Percentiles rank a stretch among this genome's conserved stretches.
phyloP scores from a whole-genome alignment of 2,113 vertebrate genomes.

The Mormyrus lacerda region DNA sequence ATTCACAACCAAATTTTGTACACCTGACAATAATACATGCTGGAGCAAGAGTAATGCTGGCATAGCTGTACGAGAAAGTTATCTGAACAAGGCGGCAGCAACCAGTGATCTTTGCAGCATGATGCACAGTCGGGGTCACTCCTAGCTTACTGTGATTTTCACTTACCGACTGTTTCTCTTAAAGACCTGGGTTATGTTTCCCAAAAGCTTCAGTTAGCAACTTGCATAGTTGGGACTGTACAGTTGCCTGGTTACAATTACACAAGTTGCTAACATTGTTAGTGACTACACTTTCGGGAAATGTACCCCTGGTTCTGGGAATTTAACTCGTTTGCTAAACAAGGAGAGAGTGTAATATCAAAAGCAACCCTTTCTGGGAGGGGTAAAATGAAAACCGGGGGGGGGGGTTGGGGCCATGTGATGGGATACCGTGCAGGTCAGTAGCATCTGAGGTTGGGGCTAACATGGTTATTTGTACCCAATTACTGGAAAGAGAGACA shows the following conservation, averaged over 20 bases:
- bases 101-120: background rate
- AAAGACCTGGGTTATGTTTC: background rate
- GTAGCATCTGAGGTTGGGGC: background rate
- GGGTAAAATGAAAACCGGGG: background rate
- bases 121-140: background rate
- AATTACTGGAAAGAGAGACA: background rate
- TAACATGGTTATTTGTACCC: background rate
- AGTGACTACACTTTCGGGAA: background rate
- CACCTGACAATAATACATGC: background rate
- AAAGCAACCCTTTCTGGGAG: background rate
- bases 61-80: background rate
- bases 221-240: background rate
- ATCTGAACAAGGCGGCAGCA: background rate
- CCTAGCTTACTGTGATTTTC: background rate
- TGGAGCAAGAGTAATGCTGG: background rate
- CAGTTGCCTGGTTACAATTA: background rate
- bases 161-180: background rate
- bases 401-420: background rate
- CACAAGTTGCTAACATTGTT: background rate
- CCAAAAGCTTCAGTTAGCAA: background rate
- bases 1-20: background rate
- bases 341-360: background rate
- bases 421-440: background rate
- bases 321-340: background rate
- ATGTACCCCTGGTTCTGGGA: background rate